These are phyloP conservation scores for Amphiura filiformis DNA, from an alignment of 35 echinoderm and acorn worm species.

Conservation along the genomic window DNA sequence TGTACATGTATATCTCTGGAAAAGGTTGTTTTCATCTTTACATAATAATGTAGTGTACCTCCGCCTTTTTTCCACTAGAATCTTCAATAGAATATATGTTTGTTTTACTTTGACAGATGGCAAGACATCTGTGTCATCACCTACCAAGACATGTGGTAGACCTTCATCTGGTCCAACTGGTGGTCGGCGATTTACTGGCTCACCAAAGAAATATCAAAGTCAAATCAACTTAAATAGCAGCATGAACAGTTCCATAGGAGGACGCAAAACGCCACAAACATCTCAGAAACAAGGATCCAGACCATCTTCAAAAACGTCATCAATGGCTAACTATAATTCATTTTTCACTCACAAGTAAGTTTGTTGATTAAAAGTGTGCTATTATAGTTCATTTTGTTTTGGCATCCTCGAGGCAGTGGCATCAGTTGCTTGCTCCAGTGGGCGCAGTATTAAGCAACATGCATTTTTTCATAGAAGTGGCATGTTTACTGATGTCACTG, in stretches of 20 bases:
- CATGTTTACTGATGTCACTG: no score
- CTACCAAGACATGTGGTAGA: conserved; percentile 31
- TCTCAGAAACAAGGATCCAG: conserved; percentile 30
- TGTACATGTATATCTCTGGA: no score
- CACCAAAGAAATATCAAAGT: conserved; percentile 16
- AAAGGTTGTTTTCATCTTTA: not conserved
- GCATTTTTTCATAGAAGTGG: not conserved
- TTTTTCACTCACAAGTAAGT: conserved; percentile 98
- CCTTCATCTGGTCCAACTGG: no score
- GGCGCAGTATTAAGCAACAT: not conserved
- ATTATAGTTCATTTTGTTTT: not conserved
- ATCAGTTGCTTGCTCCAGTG: not conserved
- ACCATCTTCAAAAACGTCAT: conserved; percentile 42
- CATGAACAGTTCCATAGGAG: conserved; percentile 14
- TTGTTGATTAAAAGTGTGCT: not conserved
- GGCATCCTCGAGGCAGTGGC: not conserved
- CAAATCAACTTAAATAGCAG: conserved; percentile 13
- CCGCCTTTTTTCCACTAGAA: not conserved
- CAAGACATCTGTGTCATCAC: conserved; percentile 10
- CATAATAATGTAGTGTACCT: not conserved
- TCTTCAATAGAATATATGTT: not conserved
- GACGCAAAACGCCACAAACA: conserved; percentile 25
- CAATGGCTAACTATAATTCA: conserved; percentile 79
- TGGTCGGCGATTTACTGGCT: conserved; percentile 6
- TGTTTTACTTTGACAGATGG: not conserved